These are phyloP conservation scores for Homarus gammarus DNA, from an alignment of 2,888 invertebrate genomes.

Conservation along the genomic window DNA sequence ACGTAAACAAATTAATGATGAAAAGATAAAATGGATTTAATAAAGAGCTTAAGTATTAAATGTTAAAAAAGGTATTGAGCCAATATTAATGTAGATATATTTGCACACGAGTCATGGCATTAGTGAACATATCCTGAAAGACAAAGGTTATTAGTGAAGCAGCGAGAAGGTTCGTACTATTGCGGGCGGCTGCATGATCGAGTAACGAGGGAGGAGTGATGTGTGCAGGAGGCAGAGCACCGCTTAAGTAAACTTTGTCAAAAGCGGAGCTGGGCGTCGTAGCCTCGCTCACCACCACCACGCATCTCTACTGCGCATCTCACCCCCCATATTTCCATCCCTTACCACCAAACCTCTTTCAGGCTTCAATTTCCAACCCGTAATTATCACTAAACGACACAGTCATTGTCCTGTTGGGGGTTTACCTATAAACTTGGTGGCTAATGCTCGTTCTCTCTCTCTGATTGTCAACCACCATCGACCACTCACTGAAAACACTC, in stretches of 20 bases:
- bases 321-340: not conserved
- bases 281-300: not conserved
- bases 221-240: not conserved
- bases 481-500: not conserved
- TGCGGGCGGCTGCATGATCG: conserved; percentile 33
- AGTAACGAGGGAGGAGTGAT: conserved; percentile 1
- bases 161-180: conserved; percentile 15
- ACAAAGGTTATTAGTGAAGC: conserved; percentile 3
- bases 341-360: conserved; percentile 2
- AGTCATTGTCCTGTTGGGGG: not conserved
- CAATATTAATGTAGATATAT: not conserved
- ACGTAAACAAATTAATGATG: not conserved
- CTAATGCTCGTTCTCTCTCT: not conserved
- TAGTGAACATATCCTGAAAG: conserved; percentile 1
- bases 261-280: not conserved
- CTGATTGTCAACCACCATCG: not conserved
- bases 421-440: not conserved
- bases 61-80: not conserved
- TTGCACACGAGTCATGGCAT: not conserved
- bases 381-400: not conserved
- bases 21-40: not conserved
- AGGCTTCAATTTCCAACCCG: not conserved
- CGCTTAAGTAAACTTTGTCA: conserved; percentile 31
- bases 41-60: conserved; percentile 4
- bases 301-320: conserved; percentile 1